Conservation (phyloP, 2,113 vertebrate genomes). For the Strix uralensis region DNA sequence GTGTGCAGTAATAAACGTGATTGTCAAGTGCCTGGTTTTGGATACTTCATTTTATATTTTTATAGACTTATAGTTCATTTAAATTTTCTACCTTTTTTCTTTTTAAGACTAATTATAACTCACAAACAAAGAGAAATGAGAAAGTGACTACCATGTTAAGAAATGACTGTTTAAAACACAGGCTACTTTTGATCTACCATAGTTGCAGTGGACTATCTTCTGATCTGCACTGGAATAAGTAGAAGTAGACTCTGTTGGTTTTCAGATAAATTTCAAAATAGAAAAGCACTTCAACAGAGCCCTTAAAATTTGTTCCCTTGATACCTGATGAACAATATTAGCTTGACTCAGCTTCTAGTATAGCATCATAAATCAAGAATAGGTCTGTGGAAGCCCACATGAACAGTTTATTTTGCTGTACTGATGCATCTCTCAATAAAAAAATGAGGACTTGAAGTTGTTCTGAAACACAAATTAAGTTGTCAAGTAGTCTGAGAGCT, state of each 20-base stretch:
- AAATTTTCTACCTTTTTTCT: not conserved
- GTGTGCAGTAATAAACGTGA: not conserved
- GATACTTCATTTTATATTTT: not conserved
- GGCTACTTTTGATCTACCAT: not conserved
- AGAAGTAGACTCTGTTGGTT: not conserved
- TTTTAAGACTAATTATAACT: constrained; percentile 16
- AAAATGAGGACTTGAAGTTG: not conserved
- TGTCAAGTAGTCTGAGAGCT: not conserved
- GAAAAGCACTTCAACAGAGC: not conserved
- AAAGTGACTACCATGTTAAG: not conserved
- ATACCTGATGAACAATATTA: not conserved
- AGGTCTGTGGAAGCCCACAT: not conserved
- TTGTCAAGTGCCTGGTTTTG: not conserved
- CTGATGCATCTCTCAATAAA: not conserved
- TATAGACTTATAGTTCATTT: not conserved
- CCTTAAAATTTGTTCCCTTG: not conserved
- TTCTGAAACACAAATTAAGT: not conserved
- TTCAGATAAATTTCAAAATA: not conserved
- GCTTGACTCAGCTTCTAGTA: not conserved
- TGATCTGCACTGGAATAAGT: not conserved
- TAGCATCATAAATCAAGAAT: not conserved
- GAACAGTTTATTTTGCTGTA: constrained; percentile 10
- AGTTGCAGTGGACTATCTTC: not conserved
- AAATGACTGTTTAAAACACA: not conserved
- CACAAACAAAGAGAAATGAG: not conserved